Evolutionary conservation across 2,888 invertebrate species (phyloP), one percentile per base, ranked within the genome.

Genomic region (Pandemis heparana): DNA sequence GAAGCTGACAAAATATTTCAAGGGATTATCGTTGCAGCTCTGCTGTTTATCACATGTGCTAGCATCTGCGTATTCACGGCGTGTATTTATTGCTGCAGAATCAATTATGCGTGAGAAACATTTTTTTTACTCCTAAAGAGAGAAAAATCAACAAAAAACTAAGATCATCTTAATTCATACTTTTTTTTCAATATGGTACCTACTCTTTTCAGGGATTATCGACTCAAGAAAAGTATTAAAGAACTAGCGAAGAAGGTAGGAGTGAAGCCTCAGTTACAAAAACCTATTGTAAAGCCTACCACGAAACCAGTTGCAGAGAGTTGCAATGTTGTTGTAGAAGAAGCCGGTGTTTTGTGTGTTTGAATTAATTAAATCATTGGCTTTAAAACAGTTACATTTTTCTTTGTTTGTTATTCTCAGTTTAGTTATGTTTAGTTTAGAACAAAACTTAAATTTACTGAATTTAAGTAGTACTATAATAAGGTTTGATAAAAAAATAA

Each of bases 21-120:
- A 77, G 86, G 90, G 16, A 85, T 92, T 51, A 78, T 87, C 16
- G 76, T 90, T 73, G 83, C 92, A 1, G 87, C 81, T 0, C 75
- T 90, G 51, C 69, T 92, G 16, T 88, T 92, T 72, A 80, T 87
- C 6, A 62, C 82, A 0, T 90, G 91, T 77, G 88, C 88, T 32
- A 77, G 79, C 41, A 14, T 88, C 18, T 88, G 91, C 75, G 80
- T 83, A 16, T 4, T 86, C 10, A 79, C 84, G 14, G 88, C 91
- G 2, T 91, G 92, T 72, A 71, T 88, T 61, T 92, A 92, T 76
- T 92, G 92, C 77, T 89, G 83, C 76, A 86, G 85, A 51, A 89
- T 92, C n/a, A 87, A 83, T 80, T 88, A 89, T 68, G 78, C 81
- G 92, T 92, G 83, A 85, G 90, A 82, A 71, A 41, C 41, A 43